Percentiles rank a stretch among this genome's conserved stretches.
Evolutionary conservation across 2,888 invertebrate species (phyloP).

Genomic region (Microctonus aethiopoides): DNA sequence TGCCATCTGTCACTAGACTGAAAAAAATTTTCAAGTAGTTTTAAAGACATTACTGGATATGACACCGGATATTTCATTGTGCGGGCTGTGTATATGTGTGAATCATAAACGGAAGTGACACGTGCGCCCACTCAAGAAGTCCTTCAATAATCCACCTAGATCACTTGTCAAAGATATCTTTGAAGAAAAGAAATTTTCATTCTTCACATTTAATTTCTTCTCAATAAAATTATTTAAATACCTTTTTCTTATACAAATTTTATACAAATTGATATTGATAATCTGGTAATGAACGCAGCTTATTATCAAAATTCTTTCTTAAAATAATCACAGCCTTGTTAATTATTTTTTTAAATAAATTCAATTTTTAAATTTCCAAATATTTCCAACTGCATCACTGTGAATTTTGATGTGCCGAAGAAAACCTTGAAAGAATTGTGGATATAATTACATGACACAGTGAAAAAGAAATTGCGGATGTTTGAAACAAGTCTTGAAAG

Average conservation of each 20-base stretch:
- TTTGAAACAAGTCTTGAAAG: slow-evolving; percentile 7
- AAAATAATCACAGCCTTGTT: too few relatives aligned
- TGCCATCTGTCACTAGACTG: neutral
- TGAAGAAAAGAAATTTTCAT: neutral
- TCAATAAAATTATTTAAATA: neutral
- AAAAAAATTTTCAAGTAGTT: slow-evolving; percentile 4
- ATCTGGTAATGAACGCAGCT: too few relatives aligned
- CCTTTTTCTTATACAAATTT: too few relatives aligned
- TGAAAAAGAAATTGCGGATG: neutral
- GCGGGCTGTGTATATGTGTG: neutral
- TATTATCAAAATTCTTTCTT: too few relatives aligned
- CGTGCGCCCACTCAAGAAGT: neutral
- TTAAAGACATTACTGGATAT: slow-evolving; percentile 10
- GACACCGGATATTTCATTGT: slow-evolving; percentile 29
- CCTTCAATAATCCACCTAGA: neutral
- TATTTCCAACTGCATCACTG: too few relatives aligned
- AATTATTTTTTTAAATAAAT: too few relatives aligned
- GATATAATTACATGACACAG: too few relatives aligned
- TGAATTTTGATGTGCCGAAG: too few relatives aligned
- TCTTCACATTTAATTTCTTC: neutral
- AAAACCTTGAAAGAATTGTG: too few relatives aligned
- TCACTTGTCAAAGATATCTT: neutral
- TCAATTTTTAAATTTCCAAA: too few relatives aligned
- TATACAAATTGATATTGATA: too few relatives aligned
- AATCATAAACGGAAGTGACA: neutral